These are phyloP conservation scores for Acanthornis magna DNA, from an alignment of 2,797 vertebrate genomes.

Conservation along the genomic window DNA sequence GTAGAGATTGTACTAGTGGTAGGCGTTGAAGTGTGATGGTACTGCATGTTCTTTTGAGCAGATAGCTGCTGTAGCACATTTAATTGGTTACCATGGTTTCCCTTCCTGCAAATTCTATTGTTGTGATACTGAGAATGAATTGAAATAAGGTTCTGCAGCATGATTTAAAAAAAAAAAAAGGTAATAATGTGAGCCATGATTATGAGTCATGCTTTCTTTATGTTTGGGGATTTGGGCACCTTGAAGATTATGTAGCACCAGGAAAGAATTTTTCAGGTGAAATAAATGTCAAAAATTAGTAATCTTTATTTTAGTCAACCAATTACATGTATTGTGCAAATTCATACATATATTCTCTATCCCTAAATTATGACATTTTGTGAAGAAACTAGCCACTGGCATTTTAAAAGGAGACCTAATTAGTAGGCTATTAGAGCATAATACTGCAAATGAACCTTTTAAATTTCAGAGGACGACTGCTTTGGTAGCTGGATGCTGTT, in stretches of 20 bases:
- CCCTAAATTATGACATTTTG: background rate
- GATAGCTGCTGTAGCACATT: slow-evolving; percentile 71
- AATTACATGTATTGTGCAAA: background rate
- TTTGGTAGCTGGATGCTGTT: background rate
- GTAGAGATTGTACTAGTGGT: slow-evolving; percentile 66
- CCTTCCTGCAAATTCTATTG: slow-evolving; percentile 73
- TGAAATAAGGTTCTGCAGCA: slow-evolving; percentile 65
- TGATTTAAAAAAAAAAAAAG: slow-evolving; percentile 2
- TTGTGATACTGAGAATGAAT: slow-evolving; percentile 69
- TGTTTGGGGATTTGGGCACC: background rate
- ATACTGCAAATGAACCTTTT: background rate
- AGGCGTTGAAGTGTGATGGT: slow-evolving; percentile 71
- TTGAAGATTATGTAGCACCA: background rate
- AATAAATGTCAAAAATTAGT: background rate
- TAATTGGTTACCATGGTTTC: slow-evolving; percentile 81
- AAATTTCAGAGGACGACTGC: background rate
- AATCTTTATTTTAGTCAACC: background rate
- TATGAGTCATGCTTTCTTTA: slow-evolving; percentile 37
- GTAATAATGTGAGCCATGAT: slow-evolving; percentile 41
- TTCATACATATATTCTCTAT: background rate
- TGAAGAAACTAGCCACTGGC: background rate
- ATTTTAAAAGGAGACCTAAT: background rate
- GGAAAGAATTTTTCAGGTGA: slow-evolving; percentile 4
- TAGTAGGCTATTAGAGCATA: background rate
- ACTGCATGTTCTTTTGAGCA: slow-evolving; percentile 76